Conservation (phyloP, 2,113 vertebrate genomes). For the Motacilla alba region DNA sequence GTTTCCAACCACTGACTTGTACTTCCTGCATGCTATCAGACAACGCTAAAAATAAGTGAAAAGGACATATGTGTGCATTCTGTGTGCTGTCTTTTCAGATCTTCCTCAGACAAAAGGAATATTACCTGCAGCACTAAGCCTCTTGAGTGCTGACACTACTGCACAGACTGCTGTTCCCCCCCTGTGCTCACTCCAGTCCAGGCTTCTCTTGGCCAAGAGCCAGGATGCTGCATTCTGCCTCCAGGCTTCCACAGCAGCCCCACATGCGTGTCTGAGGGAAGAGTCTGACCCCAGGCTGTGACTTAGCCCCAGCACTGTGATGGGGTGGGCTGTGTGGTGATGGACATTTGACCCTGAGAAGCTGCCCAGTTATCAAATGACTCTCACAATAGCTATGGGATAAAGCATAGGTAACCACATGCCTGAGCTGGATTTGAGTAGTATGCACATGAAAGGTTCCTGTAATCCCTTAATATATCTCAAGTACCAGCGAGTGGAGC, state of each 20-base stretch:
- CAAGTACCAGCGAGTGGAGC: not conserved
- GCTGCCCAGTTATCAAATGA: not conserved
- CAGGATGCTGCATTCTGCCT: not conserved
- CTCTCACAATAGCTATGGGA: not conserved
- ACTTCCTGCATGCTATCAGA: not conserved
- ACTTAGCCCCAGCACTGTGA: not conserved
- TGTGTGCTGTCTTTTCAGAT: not conserved
- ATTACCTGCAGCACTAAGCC: not conserved
- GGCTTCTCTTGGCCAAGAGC: not conserved
- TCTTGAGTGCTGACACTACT: not conserved
- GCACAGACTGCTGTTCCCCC: not conserved
- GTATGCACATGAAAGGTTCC: conserved; percentile 6
- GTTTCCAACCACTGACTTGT: not conserved
- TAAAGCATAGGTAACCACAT: not conserved
- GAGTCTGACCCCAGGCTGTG: not conserved
- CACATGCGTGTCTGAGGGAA: not conserved
- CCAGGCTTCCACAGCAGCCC: not conserved
- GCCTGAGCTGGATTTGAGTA: not conserved
- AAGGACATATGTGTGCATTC: not conserved
- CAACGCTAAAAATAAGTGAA: not conserved
- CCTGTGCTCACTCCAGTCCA: not conserved
- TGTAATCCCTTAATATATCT: conserved; percentile 4
- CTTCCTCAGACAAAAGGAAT: not conserved
- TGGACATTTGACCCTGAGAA: not conserved
- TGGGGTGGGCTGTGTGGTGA: not conserved